These are phyloP conservation scores for Etheostoma nigrum DNA, from an alignment of 2,797 vertebrate species.

Conservation along the genomic window DNA sequence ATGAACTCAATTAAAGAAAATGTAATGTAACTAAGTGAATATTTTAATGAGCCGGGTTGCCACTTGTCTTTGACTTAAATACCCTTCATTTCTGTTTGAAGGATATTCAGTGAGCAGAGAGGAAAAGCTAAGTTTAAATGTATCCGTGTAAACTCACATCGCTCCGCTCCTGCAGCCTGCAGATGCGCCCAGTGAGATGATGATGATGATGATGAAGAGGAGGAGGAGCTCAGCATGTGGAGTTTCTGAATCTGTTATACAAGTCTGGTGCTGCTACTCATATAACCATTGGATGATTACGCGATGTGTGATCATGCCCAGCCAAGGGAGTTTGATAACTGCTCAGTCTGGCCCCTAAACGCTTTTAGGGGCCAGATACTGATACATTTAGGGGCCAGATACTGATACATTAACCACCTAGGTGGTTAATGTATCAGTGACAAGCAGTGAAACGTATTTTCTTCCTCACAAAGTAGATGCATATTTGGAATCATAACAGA, in stretches of 20 bases:
- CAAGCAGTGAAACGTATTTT: background rate
- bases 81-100: conserved; percentile 51
- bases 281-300: conserved; percentile 69
- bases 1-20: conserved; percentile 42
- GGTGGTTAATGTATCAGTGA: background rate
- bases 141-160: conserved; percentile 81
- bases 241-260: conserved; percentile 88
- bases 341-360: background rate
- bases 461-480: conserved; percentile 11
- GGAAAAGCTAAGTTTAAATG: conserved; percentile 63
- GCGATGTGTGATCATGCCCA: conserved; percentile 46
- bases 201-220: conserved; percentile 43
- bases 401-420: background rate
- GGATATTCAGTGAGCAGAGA: conserved; percentile 44
- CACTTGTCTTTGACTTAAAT: conserved; percentile 43
- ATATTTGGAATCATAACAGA: background rate
- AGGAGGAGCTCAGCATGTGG: conserved; percentile 86
- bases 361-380: background rate
- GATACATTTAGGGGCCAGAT: no score
- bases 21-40: conserved; percentile 22
- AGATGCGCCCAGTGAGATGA: conserved; percentile 77
- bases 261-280: conserved; percentile 80
- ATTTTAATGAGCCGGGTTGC: conserved; percentile 26
- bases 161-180: conserved; percentile 73
- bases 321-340: conserved; percentile 52